Evolutionary conservation across 2,797 vertebrate genomes (phyloP).

Genomic region (Bradypus variegatus): DNA sequence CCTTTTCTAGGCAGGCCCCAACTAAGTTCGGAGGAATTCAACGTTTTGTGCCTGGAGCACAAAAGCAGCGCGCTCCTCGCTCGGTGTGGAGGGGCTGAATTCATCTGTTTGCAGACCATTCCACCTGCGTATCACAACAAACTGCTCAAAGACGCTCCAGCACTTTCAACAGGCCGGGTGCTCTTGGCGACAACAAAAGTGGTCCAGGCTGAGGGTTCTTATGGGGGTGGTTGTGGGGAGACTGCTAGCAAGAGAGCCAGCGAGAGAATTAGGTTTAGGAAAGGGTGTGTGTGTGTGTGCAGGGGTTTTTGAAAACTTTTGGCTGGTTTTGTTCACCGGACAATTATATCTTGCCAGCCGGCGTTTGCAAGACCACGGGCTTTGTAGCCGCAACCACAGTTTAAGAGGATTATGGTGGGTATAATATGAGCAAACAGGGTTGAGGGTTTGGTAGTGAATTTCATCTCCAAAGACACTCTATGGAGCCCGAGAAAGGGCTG

Average conservation of each 20-base stretch:
- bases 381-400: slow-evolving; percentile 57
- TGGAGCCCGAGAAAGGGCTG: not conserved
- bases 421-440: slow-evolving; percentile 65
- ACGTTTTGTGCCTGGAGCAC: slow-evolving; percentile 77
- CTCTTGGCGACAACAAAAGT: slow-evolving; percentile 63
- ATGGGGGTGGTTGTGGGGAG: not conserved
- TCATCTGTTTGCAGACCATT: slow-evolving; percentile 87
- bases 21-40: slow-evolving; percentile 90
- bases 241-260: slow-evolving; percentile 38
- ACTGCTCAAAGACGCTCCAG: slow-evolving; percentile 71
- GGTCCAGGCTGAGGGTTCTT: slow-evolving; percentile 49
- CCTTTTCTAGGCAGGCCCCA: slow-evolving; percentile 73
- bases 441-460: slow-evolving; percentile 56
- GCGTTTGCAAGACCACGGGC: slow-evolving; percentile 61
- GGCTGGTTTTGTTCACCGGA: slow-evolving; percentile 60
- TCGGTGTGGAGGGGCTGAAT: slow-evolving; percentile 77
- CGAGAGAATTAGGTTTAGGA: slow-evolving; percentile 58
- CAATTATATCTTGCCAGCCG: slow-evolving; percentile 65
- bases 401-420: slow-evolving; percentile 65
- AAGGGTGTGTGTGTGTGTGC: not conserved
- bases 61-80: slow-evolving; percentile 72
- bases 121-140: slow-evolving; percentile 85
- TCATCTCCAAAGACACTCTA: slow-evolving; percentile 47
- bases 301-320: slow-evolving; percentile 54
- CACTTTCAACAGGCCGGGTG: slow-evolving; percentile 57